Evolutionary conservation across 2,888 invertebrate genomes (phyloP).

Genomic region (Thyatira batis): DNA sequence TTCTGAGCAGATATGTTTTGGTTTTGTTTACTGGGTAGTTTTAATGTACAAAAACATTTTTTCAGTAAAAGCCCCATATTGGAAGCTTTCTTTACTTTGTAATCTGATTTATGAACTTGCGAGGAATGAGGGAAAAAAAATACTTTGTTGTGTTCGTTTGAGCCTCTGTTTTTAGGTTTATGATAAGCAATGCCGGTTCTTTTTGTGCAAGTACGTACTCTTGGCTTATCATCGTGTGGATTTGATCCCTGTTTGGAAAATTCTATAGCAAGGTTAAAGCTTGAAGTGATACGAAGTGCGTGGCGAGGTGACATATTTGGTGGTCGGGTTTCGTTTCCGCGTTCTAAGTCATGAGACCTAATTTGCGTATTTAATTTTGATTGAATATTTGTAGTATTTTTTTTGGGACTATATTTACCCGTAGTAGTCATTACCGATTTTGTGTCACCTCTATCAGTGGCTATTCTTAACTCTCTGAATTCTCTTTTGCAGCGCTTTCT

Average conservation of each 20-base stretch:
- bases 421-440: not conserved
- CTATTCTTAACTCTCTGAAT: not conserved
- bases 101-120: not conserved
- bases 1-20: not conserved
- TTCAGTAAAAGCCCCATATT: not conserved
- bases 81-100: not conserved
- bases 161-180: too few relatives aligned
- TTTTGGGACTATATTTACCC: not conserved
- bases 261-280: not conserved
- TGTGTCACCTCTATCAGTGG: not conserved
- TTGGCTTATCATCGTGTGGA: not conserved
- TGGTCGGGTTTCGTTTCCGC: too few relatives aligned
- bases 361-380: not conserved
- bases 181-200: too few relatives aligned
- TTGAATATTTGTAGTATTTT: not conserved
- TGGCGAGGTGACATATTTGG: not conserved
- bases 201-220: not conserved
- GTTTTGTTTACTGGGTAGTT: not conserved
- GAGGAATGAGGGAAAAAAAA: not conserved
- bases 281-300: not conserved
- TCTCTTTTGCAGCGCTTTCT: not conserved
- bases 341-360: too few relatives aligned
- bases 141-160: too few relatives aligned
- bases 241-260: not conserved
- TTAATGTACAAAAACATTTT: not conserved